Evolutionary conservation across 2,113 vertebrate genomes (phyloP).

Genomic region (Alligator sinensis): DNA sequence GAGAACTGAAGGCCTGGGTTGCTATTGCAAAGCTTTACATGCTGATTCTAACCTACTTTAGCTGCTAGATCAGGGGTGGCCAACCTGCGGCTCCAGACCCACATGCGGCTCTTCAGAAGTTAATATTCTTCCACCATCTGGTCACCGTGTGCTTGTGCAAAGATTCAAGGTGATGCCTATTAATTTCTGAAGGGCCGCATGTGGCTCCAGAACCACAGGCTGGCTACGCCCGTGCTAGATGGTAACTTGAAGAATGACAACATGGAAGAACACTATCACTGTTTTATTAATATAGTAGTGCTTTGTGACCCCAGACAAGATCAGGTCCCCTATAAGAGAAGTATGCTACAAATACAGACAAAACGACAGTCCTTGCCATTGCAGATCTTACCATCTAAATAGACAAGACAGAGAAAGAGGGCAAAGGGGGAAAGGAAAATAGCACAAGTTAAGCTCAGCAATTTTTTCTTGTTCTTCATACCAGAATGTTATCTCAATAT

Average conservation of each 20-base stretch:
- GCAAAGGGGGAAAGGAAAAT: constrained; percentile 28
- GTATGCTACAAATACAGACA: not conserved
- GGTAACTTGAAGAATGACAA: constrained; percentile 48
- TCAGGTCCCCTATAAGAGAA: not conserved
- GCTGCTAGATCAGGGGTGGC: not conserved
- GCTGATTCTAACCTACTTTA: not conserved
- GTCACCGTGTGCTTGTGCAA: too few relatives aligned
- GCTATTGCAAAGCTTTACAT: constrained; percentile 51
- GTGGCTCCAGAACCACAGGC: too few relatives aligned
- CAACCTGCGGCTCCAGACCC: too few relatives aligned
- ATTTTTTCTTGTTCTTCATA: constrained; percentile 55
- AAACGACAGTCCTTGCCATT: not conserved
- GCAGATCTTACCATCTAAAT: not conserved
- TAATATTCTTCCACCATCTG: too few relatives aligned
- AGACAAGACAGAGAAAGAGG: not conserved
- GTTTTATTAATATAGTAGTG: not conserved
- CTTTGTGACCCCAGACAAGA: not conserved
- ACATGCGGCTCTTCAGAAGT: too few relatives aligned
- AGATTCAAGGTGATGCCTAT: too few relatives aligned
- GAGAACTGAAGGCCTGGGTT: constrained; percentile 25
- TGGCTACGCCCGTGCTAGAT: not conserved
- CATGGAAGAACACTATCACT: not conserved
- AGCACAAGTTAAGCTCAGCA: constrained; percentile 39
- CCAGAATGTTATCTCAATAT: constrained; percentile 47
- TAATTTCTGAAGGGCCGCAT: too few relatives aligned